Evolutionary conservation across 2,113 vertebrate genomes (phyloP), one percentile per base, ranked within the genome.

Genomic region (Hippocampus mohnikei): DNA sequence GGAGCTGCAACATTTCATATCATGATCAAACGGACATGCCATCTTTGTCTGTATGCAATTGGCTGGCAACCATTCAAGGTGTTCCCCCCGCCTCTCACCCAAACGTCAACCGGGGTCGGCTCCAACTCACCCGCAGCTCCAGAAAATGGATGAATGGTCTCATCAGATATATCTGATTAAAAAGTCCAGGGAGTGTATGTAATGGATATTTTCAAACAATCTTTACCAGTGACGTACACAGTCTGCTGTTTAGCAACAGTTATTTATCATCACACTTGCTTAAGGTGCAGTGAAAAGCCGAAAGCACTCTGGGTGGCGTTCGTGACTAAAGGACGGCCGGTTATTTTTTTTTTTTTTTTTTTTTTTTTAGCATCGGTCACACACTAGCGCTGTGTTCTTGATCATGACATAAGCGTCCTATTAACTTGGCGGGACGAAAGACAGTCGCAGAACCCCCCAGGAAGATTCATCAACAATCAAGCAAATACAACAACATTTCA

Each of bases 371-470:
- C 12, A 60, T 71, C 59, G 56, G 21, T 50, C 48, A 72, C 52
- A 65, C 48, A 6, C 74, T 46, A 3, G 27, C 7, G 66, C 70
- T 61, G 46, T 67, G 40, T 40, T 74, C n/a, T 46, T 46, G 15
- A 25, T 1, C 5, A 61, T 83, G 84, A 80, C 80, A 55, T 87
- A 81, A 84, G 74, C 50, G 44, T 64, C 63, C 76, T 81, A 79
- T 83, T 66, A 52, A 78, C 61, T 82, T 75, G 84, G 73, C 76
- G 50, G 77, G 78, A 81, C 69, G 1, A 70, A 81, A 75, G 77
- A 67, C 80, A 86, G 83, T 63, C 73, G 61, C 81, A 56, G 75
- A 80, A 87, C 79, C 85, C 33, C 81, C 79, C 73, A 79, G 72
- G 41, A 61, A 63, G 56, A 79, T 78, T 66, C 3, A 80, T 84